These are phyloP conservation scores for Laterallus jamaicensis DNA, from an alignment of 2,113 vertebrate genomes.

Conservation along the genomic window DNA sequence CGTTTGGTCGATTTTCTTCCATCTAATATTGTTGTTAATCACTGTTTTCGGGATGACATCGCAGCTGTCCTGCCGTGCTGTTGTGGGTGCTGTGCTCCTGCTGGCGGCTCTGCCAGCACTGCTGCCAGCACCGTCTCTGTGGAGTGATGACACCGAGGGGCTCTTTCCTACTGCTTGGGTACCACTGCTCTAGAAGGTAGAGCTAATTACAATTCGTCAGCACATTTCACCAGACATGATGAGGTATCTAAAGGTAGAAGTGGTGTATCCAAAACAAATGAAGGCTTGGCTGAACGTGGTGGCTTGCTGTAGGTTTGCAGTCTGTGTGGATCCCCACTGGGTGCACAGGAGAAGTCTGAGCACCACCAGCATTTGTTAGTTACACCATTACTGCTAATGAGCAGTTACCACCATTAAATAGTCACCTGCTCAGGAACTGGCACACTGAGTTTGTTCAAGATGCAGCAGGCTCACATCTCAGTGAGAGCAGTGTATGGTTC, in stretches of 20 bases:
- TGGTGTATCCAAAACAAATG: background rate
- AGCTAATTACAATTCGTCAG: background rate
- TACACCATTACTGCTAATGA: background rate
- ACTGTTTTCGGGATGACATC: background rate
- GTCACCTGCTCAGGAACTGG: background rate
- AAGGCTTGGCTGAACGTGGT: background rate
- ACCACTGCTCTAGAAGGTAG: background rate
- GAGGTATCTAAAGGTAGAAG: background rate
- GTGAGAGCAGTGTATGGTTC: background rate
- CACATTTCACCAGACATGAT: accelerated
- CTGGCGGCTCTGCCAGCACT: background rate
- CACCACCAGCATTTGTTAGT: background rate
- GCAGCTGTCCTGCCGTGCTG: background rate
- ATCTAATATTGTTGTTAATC: background rate
- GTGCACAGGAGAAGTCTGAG: background rate
- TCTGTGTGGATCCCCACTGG: background rate
- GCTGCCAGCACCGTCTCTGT: background rate
- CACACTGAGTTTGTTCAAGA: background rate
- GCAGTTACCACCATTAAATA: background rate
- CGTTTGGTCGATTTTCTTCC: background rate
- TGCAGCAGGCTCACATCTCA: background rate
- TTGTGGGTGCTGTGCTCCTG: background rate
- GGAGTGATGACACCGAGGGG: background rate
- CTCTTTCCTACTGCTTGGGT: background rate
- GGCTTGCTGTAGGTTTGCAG: accelerated